Evolutionary conservation across 2,888 invertebrate genomes (phyloP).

Genomic region (Chrysomela aeneicollis): DNA sequence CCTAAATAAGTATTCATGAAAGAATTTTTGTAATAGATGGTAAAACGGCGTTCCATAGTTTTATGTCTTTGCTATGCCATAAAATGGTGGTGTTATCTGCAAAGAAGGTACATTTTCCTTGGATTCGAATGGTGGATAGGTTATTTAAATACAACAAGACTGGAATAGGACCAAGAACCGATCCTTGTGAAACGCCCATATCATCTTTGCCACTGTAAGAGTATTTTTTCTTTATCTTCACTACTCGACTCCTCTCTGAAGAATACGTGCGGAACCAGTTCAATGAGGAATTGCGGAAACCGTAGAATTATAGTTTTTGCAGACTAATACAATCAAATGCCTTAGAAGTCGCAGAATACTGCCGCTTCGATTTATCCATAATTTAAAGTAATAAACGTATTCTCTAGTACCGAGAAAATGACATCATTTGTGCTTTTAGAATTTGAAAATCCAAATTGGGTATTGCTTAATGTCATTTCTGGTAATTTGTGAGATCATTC

Average conservation of each 20-base stretch:
- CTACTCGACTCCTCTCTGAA: too few relatives aligned
- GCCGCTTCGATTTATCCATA: background rate
- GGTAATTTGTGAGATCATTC: too few relatives aligned
- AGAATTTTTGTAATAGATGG: too few relatives aligned
- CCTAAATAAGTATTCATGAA: too few relatives aligned
- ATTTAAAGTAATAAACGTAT: background rate
- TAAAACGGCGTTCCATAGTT: too few relatives aligned
- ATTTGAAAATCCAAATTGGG: background rate
- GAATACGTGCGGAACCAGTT: too few relatives aligned
- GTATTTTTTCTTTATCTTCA: too few relatives aligned
- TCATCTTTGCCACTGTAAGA: background rate
- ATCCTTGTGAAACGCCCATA: conserved; percentile 7
- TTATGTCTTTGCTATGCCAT: too few relatives aligned
- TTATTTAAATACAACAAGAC: background rate
- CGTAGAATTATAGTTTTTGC: background rate
- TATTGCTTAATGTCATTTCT: too few relatives aligned
- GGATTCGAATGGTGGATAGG: background rate
- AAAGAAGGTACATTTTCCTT: background rate
- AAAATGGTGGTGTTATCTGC: too few relatives aligned
- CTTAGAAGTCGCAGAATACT: background rate
- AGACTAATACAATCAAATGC: background rate
- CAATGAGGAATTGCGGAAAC: background rate
- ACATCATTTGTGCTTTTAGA: too few relatives aligned
- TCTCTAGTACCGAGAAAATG: background rate
- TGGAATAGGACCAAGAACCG: conserved; percentile 2